Evolutionary conservation across 2,113 vertebrate genomes (phyloP), one percentile per base, ranked within the genome.

Genomic region (Lathamus discolor): DNA sequence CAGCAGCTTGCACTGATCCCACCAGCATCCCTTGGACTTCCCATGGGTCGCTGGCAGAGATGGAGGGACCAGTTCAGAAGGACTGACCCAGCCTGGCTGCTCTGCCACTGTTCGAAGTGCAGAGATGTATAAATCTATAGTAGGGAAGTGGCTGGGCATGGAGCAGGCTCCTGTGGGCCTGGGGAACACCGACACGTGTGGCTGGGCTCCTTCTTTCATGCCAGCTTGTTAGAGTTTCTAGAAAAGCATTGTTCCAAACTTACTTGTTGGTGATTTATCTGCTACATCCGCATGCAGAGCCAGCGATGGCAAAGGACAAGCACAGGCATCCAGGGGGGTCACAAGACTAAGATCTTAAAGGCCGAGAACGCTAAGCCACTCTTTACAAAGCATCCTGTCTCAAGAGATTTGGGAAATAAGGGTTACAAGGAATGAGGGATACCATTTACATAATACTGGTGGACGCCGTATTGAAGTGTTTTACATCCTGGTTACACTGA

Each of bases 401-500:
- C 15, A 1, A 17, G 2, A 5, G n/a, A 2, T 43, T 82, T 75
- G 39, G n/a, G 81, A 68, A 68, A 73, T 76, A 64, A 79, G 43
- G 25, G 39, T 67, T 66, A 67, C 66, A 81, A 54, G 43, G 51
- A 86, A 80, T 5, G 15, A 86, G 4, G 43, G 80, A 79, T 25
- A n/a, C 1, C 11, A 55, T 18, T 88, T 28, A 76, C 10, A 90
- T 85, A 93, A 41, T 11, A 54, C 4, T 28, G 15, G 51, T 33
- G 46, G 49, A 25, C 41, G 28, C 31, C 18, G 18, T 13, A 43
- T 69, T 54, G 62, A 62, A 91, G 46, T 5, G 2, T 28, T 83
- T 79, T 61, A 46, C 44, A 66, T 55, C 78, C 28, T 41, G 78
- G 46, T 96, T 96, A 98, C 77, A 97, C 59, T 0, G 95, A 96